Evolutionary conservation across 2,888 invertebrate species (phyloP).

Genomic region (Lasius fuliginosus): DNA sequence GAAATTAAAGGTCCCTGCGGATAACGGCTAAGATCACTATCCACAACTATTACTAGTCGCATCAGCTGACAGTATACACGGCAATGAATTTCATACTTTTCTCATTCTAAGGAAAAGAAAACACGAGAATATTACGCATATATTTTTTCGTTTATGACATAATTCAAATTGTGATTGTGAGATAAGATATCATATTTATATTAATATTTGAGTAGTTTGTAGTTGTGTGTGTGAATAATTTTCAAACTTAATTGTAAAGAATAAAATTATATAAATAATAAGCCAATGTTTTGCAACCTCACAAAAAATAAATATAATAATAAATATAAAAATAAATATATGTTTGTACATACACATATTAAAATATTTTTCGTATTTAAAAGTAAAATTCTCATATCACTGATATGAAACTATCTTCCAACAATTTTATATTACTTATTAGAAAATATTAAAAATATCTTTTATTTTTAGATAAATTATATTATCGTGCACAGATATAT

Average conservation of each 20-base stretch:
- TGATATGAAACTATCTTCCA: neutral
- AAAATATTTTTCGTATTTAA: neutral
- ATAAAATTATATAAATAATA: neutral
- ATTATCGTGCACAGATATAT: conserved; percentile 3
- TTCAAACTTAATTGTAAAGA: neutral
- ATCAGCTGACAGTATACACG: neutral
- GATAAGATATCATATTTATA: neutral
- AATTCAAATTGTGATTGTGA: neutral
- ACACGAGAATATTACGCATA: neutral
- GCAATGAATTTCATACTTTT: conserved; percentile 31
- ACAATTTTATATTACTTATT: neutral
- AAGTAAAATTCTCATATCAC: neutral
- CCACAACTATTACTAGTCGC: conserved; percentile 60
- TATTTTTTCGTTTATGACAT: neutral
- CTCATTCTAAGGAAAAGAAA: neutral
- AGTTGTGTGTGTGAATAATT: neutral
- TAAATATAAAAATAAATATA: neutral
- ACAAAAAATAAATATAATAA: neutral
- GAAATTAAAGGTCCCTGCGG: conserved; percentile 77
- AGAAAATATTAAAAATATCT: neutral
- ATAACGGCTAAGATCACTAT: conserved; percentile 70
- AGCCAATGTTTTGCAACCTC: neutral
- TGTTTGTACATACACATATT: neutral
- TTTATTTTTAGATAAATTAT: conserved; percentile 2
- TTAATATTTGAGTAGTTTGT: neutral